Base-by-base conservation (phyloP, 2,888 invertebrate genomes). In the Drosophila rellima region DNA sequence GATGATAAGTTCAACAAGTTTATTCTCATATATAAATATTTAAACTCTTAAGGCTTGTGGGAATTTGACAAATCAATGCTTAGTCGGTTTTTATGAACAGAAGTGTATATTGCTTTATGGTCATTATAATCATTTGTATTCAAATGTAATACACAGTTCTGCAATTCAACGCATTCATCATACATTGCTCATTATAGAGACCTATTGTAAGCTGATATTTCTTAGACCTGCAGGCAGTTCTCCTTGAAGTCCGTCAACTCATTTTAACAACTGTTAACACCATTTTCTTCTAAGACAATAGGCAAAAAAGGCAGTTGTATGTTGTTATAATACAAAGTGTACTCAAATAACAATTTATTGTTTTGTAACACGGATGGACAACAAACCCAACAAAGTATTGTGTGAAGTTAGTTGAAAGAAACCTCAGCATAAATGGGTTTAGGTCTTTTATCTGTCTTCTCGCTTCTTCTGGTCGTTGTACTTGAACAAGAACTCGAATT, bases 401-500 rank as follows among this genome's bases (percentile, higher is more conserved):
- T 48, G 7, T 48, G 3, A 50, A 57, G 56, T 61, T 65, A 57
- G 56, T 61, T 65, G 52, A 77, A 57, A 71, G 72, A 55, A 77
- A 40, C 40, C 56, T 47, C 37, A 44, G n/a, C 35, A 37, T 51
- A 2, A 8, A 15, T 35, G 39, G 56, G 18, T 63, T n/a, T 26
- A 40, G 48, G 26, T 26, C 26, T 37, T 45, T 44, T 35, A 2
- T n/a, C 23, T 17, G 33, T 20, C 42, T 45, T 57, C 45, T 48
- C 44, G 10, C 7, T 44, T 50, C 64, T 44, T 52, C 37, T 56
- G 73, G 60, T 48, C 26, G 68, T 70, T 75, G 88, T 84, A 87
- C 83, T 84, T 84, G 83, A 72, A 69, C 45, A 65, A 75, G 68
- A 78, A 87, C 85, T 87, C 85, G 56, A 57, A 88, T 84, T 87